Evolutionary conservation across 2,797 vertebrate species (phyloP).

Genomic region (Poecile montanus): DNA sequence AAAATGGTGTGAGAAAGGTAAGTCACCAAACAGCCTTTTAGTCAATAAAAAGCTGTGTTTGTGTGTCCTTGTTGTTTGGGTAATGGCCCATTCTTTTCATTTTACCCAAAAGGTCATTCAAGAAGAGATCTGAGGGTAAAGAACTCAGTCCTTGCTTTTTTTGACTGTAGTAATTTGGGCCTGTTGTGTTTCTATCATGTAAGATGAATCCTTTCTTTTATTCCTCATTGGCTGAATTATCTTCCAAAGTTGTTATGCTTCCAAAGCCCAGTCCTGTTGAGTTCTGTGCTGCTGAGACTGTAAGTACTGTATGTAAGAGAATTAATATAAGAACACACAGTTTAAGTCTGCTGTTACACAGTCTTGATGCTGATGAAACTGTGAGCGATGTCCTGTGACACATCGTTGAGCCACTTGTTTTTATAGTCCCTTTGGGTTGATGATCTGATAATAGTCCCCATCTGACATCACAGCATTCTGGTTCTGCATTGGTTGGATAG

Average conservation of each 20-base stretch:
- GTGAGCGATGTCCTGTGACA: conserved; percentile 91
- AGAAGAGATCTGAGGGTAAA: conserved; percentile 65
- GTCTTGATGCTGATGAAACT: conserved; percentile 92
- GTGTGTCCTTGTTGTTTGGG: conserved; percentile 81
- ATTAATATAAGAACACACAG: conserved; percentile 96
- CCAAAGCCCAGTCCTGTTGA: conserved; percentile 88
- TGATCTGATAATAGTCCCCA: conserved; percentile 87
- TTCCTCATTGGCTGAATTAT: conserved; percentile 90
- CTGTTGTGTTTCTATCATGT: conserved; percentile 42
- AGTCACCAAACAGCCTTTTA: conserved; percentile 89
- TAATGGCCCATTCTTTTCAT: conserved; percentile 71
- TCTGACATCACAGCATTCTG: conserved; percentile 97
- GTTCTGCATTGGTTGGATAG: conserved; percentile 88
- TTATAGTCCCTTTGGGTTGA: conserved; percentile 85
- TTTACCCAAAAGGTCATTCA: conserved; percentile 72
- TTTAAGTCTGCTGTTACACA: conserved; percentile 95
- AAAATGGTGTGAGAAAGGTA: conserved; percentile 98
- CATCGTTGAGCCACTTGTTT: conserved; percentile 86
- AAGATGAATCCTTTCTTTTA: conserved; percentile 74
- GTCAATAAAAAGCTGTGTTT: conserved; percentile 90
- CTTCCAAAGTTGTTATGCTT: conserved; percentile 87
- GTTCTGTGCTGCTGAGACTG: conserved; percentile 94
- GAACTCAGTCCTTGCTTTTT: conserved; percentile 66
- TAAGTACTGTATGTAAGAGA: conserved; percentile 96
- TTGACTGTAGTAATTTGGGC: conserved; percentile 65